These are phyloP conservation scores for Oxycera nigricornis DNA, from an alignment of 2,888 invertebrate genomes.

Conservation along the genomic window DNA sequence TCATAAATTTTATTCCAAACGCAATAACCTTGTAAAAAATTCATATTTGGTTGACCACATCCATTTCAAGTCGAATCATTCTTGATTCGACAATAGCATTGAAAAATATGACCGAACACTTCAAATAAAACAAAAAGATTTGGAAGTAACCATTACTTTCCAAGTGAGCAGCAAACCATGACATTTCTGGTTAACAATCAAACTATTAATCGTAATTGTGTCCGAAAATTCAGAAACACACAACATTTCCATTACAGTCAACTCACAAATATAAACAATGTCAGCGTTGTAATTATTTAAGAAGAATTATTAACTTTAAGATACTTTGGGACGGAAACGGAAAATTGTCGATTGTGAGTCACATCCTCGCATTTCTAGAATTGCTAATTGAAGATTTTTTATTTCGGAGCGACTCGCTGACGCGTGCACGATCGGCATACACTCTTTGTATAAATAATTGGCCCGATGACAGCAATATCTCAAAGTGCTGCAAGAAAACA, in stretches of 20 bases:
- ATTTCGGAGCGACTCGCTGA: background rate
- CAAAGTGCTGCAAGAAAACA: background rate
- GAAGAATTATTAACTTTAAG: background rate
- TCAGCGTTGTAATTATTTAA: background rate
- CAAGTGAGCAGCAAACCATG: no score
- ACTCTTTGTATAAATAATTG: background rate
- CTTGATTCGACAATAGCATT: no score
- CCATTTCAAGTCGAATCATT: no score
- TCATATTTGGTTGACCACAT: no score
- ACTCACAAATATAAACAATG: background rate
- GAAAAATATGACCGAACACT: no score
- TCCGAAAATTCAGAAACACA: background rate
- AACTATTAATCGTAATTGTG: background rate
- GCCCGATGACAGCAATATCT: background rate
- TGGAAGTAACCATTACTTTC: no score
- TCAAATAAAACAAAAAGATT: no score
- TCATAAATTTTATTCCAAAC: no score
- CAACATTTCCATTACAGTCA: background rate
- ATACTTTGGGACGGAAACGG: background rate
- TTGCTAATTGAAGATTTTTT: constrained; percentile 6
- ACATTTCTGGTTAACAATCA: background rate
- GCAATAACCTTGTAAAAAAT: no score
- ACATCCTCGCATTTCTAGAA: background rate
- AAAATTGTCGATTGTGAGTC: background rate
- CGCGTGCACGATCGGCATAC: background rate